Evolutionary conservation across 2,113 vertebrate species (phyloP).

Genomic region (Sakesphorus luctuosus): DNA sequence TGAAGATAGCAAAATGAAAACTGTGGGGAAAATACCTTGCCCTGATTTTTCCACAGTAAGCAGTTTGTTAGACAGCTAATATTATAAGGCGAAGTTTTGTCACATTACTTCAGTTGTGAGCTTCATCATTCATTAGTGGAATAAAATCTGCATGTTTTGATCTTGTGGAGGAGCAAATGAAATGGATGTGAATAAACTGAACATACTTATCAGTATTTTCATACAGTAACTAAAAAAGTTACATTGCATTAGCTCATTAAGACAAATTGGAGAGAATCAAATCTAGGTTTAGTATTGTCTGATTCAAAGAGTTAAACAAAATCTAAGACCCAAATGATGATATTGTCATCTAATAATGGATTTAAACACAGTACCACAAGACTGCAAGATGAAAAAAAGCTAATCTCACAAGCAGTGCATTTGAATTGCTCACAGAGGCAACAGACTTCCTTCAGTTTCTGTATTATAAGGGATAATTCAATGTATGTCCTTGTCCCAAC

Average conservation of each 20-base stretch:
- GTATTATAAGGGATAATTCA: not conserved
- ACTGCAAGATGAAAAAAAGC: not conserved
- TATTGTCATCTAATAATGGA: not conserved
- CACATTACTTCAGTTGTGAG: not conserved
- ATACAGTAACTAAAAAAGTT: not conserved
- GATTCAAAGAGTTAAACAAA: not conserved
- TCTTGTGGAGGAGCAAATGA: not conserved
- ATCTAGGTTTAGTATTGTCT: not conserved
- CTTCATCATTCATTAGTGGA: not conserved
- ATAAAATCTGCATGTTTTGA: not conserved
- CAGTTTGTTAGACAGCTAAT: not conserved
- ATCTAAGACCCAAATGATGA: not conserved
- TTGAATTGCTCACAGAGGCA: not conserved
- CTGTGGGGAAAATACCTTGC: not conserved
- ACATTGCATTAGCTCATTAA: not conserved
- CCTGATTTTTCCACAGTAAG: not conserved
- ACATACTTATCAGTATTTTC: not conserved
- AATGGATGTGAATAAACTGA: not conserved
- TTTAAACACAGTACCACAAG: constrained; percentile 3
- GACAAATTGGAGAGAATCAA: not conserved
- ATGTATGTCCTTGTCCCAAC: not conserved
- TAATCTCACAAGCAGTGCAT: not conserved
- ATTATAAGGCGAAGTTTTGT: not conserved
- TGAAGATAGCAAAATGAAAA: not conserved
- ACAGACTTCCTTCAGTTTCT: not conserved